Evolutionary conservation across 2,113 vertebrate genomes (phyloP).

Genomic region (Petrocephalus zakoni): DNA sequence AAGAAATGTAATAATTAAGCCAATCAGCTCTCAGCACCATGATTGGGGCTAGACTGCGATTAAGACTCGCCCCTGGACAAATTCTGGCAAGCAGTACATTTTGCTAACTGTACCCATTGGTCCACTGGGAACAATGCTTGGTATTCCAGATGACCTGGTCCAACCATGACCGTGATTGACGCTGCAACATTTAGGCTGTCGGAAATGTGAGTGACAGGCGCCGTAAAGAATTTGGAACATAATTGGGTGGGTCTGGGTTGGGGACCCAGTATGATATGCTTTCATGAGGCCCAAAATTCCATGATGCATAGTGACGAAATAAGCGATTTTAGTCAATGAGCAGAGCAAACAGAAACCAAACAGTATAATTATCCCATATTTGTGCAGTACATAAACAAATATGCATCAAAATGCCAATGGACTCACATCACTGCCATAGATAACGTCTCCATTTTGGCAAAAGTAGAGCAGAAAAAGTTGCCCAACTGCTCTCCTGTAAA

Average conservation of each 20-base stretch:
- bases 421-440: neutral
- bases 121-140: no score
- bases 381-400: neutral
- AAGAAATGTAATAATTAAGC: neutral
- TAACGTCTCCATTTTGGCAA: neutral
- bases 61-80: neutral
- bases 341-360: neutral
- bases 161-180: neutral
- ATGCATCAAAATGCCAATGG: neutral
- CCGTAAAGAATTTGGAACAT: neutral
- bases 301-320: neutral
- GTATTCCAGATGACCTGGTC: neutral
- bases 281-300: neutral
- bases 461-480: neutral
- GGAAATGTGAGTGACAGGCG: neutral
- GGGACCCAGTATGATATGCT: neutral
- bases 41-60: neutral
- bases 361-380: neutral
- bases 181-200: neutral
- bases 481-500: neutral
- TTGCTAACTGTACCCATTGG: neutral
- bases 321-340: neutral
- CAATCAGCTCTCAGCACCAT: neutral
- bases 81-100: neutral
- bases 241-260: neutral